A percentile compares a stretch with the other conserved stretches of the same genome.
Conservation (phyloP, 53 echinoderm and acorn worm species). For the Mesocentrotus franciscanus region DNA sequence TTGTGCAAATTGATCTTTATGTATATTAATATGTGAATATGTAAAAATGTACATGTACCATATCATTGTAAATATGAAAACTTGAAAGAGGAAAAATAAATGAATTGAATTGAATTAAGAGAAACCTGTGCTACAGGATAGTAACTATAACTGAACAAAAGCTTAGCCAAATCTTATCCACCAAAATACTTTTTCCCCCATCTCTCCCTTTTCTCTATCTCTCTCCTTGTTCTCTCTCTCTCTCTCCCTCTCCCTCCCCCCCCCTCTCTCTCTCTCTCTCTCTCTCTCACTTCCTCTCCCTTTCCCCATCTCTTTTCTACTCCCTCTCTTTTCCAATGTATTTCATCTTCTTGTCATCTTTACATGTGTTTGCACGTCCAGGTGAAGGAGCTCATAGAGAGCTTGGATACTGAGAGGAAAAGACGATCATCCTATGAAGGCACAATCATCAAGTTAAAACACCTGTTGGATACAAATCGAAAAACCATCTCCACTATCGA, state of each 20-base stretch:
- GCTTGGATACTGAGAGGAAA: slow-evolving; percentile 86
- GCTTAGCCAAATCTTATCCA: too few species aligned
- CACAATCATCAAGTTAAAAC: slow-evolving; percentile 92
- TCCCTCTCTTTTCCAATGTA: not conserved
- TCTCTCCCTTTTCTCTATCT: not conserved
- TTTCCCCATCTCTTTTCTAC: not conserved
- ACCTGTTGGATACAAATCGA: slow-evolving; percentile 87
- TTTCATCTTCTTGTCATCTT: not conserved
- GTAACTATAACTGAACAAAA: too few species aligned
- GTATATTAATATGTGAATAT: too few species aligned
- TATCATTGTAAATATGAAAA: too few species aligned
- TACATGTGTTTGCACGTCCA: not conserved
- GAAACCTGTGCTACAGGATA: too few species aligned
- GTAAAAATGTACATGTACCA: too few species aligned
- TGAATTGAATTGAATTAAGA: too few species aligned
- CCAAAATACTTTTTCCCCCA: not conserved
- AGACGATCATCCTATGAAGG: slow-evolving; percentile 86
- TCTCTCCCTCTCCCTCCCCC: not conserved
- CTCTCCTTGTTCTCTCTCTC: not conserved
- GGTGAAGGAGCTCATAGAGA: slow-evolving; percentile 88
- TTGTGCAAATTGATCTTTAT: too few species aligned
- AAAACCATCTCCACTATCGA: slow-evolving; percentile 77
- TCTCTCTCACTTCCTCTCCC: not conserved
- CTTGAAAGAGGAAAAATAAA: too few species aligned
- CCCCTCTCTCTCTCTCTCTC: not conserved